Percentiles rank a stretch among this genome's conserved stretches.
These are phyloP conservation scores for Patella ulyssiponensis DNA, from an alignment of 2,888 invertebrate species.

Conservation along the genomic window DNA sequence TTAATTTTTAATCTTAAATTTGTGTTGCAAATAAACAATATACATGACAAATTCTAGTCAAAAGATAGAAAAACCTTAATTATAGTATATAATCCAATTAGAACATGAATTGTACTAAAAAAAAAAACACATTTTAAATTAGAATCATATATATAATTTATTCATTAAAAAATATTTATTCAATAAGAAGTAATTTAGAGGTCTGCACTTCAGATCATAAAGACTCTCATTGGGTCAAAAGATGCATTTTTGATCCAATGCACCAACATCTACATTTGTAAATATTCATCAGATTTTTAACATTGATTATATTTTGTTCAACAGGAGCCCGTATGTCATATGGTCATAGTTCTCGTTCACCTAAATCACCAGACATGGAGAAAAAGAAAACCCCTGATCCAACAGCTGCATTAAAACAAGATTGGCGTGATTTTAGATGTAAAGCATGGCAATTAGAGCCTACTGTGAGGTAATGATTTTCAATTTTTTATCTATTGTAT, in stretches of 20 bases:
- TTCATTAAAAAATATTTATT: no score
- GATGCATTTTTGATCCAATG: no score
- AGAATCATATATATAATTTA: no score
- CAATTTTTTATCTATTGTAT: neutral
- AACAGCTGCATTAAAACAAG: slow-evolving; percentile 75
- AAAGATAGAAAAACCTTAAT: neutral
- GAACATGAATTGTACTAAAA: no score
- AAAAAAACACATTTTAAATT: no score
- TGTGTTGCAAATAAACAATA: slow-evolving; percentile 11
- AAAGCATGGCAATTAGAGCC: slow-evolving; percentile 98
- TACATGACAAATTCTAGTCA: neutral
- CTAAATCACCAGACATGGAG: slow-evolving; percentile 62
- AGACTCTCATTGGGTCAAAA: no score
- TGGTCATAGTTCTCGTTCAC: slow-evolving; percentile 36
- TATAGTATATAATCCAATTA: neutral
- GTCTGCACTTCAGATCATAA: no score
- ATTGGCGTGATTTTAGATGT: slow-evolving; percentile 92
- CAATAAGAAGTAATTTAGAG: no score
- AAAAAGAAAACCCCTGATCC: slow-evolving; percentile 62
- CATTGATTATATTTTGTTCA: no score
- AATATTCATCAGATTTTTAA: no score
- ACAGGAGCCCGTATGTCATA: slow-evolving; percentile 36
- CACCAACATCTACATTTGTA: no score
- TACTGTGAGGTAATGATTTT: slow-evolving; percentile 65
- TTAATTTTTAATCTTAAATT: slow-evolving; percentile 5